Evolutionary conservation across 1,140 invertebrate species (phyloP).

Genomic region (Neodiprion virginianus): DNA sequence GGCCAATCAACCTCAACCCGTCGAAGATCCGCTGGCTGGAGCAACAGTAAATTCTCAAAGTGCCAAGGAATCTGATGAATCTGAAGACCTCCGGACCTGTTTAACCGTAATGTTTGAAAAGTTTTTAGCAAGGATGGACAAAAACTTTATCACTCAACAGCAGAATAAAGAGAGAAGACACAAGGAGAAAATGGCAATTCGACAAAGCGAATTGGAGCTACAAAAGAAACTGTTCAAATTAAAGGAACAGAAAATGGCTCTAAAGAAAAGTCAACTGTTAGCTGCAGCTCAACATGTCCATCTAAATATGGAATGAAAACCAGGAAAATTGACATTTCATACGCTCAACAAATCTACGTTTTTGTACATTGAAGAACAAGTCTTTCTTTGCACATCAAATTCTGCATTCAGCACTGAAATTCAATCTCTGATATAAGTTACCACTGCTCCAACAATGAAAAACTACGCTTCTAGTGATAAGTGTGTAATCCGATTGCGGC

Average conservation of each 20-base stretch:
- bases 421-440: no score
- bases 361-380: not conserved
- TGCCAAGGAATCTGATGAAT: not conserved
- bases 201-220: slow-evolving; percentile 40
- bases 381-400: not conserved
- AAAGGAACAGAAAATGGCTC: slow-evolving; percentile 45
- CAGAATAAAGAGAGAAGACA: slow-evolving; percentile 47
- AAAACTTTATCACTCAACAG: slow-evolving; percentile 35
- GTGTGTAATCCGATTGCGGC: no score
- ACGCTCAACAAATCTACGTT: not conserved
- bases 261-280: slow-evolving; percentile 38
- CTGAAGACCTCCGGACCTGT: slow-evolving; percentile 9
- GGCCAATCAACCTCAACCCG: not conserved
- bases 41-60: not conserved
- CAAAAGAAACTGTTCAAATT: slow-evolving; percentile 42
- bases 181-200: slow-evolving; percentile 44
- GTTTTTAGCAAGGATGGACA: slow-evolving; percentile 34
- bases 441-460: no score
- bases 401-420: no score
- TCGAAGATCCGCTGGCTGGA: not conserved
- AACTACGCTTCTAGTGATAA: no score
- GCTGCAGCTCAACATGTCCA: slow-evolving; percentile 39
- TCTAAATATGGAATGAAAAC: slow-evolving; percentile 28
- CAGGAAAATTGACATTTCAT: not conserved
- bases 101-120: slow-evolving; percentile 30